Evolutionary conservation across 2,888 invertebrate species (phyloP).

Genomic region (Noctua pronuba): DNA sequence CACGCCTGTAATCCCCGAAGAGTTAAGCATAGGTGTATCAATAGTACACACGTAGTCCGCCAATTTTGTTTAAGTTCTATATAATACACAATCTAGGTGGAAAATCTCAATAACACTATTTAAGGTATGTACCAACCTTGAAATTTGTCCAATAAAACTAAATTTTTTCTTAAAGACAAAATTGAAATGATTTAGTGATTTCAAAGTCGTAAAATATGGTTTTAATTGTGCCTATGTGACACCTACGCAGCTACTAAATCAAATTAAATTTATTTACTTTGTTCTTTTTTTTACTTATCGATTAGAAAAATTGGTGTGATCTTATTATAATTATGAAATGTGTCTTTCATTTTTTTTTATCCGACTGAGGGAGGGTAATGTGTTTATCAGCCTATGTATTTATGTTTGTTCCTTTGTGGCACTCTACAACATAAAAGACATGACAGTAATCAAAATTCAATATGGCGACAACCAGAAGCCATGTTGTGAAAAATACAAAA

Average conservation of each 20-base stretch:
- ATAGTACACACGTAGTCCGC: not conserved
- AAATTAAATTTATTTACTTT: not conserved
- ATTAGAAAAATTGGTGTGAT: not conserved
- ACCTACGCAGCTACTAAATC: not conserved
- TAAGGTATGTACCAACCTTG: not conserved
- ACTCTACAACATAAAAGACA: too few species aligned
- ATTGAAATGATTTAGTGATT: not conserved
- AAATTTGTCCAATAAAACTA: not conserved
- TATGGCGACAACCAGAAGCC: too few species aligned
- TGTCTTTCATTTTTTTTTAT: not conserved
- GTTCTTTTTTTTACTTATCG: not conserved
- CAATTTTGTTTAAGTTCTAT: not conserved
- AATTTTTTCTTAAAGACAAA: slow-evolving; percentile 7
- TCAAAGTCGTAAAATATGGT: slow-evolving; percentile 1
- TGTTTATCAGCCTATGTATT: too few species aligned
- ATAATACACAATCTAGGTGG: not conserved
- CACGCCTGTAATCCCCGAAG: not conserved
- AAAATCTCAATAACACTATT: not conserved
- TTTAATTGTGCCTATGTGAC: not conserved
- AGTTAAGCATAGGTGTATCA: not conserved
- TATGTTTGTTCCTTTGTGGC: too few species aligned
- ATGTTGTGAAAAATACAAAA: too few species aligned
- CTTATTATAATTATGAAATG: not conserved
- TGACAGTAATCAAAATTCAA: too few species aligned
- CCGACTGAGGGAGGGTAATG: too few species aligned